Evolutionary conservation across 2,888 invertebrate species (phyloP).

Genomic region (Ceraclea dissimilis): DNA sequence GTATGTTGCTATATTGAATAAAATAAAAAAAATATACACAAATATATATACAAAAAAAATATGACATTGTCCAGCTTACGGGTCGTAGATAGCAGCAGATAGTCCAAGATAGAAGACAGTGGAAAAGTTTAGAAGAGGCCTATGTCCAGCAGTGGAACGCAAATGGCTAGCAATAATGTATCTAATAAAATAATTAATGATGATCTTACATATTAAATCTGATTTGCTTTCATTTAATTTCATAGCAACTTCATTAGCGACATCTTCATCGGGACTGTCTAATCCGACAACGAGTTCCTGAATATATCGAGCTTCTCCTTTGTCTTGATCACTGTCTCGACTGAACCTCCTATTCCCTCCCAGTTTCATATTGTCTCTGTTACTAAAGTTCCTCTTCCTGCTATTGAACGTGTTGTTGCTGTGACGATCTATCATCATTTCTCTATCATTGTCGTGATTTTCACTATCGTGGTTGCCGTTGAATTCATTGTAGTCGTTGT

Average conservation of each 20-base stretch:
- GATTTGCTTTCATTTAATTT: constrained; percentile 69
- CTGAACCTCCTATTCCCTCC: constrained; percentile 48
- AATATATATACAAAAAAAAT: too few species aligned
- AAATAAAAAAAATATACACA: too few species aligned
- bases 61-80: too few species aligned
- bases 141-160: too few species aligned
- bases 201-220: constrained; percentile 58
- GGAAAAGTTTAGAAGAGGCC: too few species aligned
- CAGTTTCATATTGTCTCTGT: constrained; percentile 51
- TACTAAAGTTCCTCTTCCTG: constrained; percentile 49
- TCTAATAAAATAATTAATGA: too few species aligned
- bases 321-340: constrained; percentile 40
- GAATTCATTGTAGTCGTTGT: constrained; percentile 49
- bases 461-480: constrained; percentile 14
- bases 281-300: constrained; percentile 48
- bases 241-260: constrained; percentile 64
- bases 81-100: too few species aligned
- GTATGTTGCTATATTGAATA: too few species aligned
- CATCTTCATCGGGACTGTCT: constrained; percentile 48
- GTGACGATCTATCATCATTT: constrained; percentile 31
- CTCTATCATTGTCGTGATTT: constrained; percentile 2
- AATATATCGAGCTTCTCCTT: constrained; percentile 50
- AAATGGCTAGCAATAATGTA: too few species aligned
- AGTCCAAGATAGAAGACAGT: too few species aligned
- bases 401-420: constrained; percentile 32